Evolutionary conservation across 1,140 invertebrate genomes (phyloP).

Genomic region (Drosophila mayri): DNA sequence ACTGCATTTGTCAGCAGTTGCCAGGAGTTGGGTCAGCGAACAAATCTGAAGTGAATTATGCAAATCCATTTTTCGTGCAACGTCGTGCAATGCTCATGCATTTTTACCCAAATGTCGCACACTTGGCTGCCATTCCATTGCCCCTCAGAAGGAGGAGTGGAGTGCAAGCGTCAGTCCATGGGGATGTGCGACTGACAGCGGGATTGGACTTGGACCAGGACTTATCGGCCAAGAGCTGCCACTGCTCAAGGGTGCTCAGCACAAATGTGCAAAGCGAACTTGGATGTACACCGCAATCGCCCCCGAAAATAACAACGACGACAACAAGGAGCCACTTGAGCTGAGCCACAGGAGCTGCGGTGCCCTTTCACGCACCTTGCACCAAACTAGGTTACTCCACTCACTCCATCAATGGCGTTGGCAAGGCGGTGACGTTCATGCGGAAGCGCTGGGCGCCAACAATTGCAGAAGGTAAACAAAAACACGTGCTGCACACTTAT

Average conservation of each 20-base stretch:
- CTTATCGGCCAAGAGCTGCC: slow-evolving; percentile 34
- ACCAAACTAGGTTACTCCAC: slow-evolving; percentile 68
- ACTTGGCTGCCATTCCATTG: slow-evolving; percentile 8
- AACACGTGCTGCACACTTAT: slow-evolving; percentile 72
- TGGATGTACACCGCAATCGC: slow-evolving; percentile 62
- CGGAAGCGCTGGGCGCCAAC: slow-evolving; percentile 60
- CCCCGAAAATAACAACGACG: slow-evolving; percentile 68
- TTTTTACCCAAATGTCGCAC: slow-evolving; percentile 37
- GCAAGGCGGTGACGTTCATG: slow-evolving; percentile 35
- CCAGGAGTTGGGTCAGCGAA: slow-evolving; percentile 48
- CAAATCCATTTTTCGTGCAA: slow-evolving; percentile 45
- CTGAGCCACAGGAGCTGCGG: slow-evolving; percentile 16
- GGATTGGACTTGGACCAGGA: slow-evolving; percentile 19
- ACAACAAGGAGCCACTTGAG: slow-evolving; percentile 52
- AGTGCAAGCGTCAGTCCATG: slow-evolving; percentile 24
- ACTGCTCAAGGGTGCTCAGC: slow-evolving; percentile 70
- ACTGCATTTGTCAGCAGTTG: slow-evolving; percentile 58
- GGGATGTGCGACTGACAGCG: slow-evolving; percentile 24
- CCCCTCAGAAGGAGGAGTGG: background rate
- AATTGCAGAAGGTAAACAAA: slow-evolving; percentile 77
- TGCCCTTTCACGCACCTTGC: slow-evolving; percentile 65
- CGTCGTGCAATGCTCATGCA: slow-evolving; percentile 43
- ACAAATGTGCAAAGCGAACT: slow-evolving; percentile 78
- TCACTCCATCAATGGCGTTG: slow-evolving; percentile 7
- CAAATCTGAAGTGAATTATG: slow-evolving; percentile 49